These are phyloP conservation scores for Vespertilio murinus DNA, from an alignment of 2,797 vertebrate species.

Conservation along the genomic window DNA sequence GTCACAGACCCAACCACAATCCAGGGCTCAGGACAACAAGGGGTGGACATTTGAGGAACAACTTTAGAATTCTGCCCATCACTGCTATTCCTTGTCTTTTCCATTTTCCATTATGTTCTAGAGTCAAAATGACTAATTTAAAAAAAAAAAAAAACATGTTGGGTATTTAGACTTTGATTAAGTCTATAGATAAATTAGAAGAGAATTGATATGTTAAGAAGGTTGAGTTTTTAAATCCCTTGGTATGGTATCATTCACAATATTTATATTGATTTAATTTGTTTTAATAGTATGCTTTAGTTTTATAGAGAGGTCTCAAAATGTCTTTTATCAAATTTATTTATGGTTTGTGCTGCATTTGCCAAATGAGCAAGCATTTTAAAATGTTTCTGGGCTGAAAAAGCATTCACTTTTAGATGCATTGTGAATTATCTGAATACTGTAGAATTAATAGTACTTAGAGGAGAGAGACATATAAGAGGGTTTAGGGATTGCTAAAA, in stretches of 20 bases:
- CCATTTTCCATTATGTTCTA: background rate
- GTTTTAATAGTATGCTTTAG: background rate
- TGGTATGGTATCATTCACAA: background rate
- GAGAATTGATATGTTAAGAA: background rate
- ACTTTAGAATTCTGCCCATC: background rate
- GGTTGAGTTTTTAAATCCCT: background rate
- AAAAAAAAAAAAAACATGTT: background rate
- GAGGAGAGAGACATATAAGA: background rate
- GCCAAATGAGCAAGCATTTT: constrained; percentile 15
- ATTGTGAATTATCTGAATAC: constrained; percentile 54
- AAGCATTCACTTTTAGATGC: background rate
- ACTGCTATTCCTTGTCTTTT: background rate
- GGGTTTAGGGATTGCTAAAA: background rate
- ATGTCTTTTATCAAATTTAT: background rate
- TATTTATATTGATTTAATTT: background rate
- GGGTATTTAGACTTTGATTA: background rate
- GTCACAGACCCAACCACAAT: background rate
- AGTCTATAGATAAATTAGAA: background rate
- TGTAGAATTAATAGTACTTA: constrained; percentile 24
- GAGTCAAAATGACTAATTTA: background rate
- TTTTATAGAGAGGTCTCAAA: background rate
- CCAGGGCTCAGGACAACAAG: background rate
- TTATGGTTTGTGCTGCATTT: constrained; percentile 30
- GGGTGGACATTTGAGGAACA: background rate
- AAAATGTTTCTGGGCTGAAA: constrained; percentile 40